phyloP scores from a whole-genome alignment of 2,888 invertebrate species.

The Eucera pruinosa region DNA sequence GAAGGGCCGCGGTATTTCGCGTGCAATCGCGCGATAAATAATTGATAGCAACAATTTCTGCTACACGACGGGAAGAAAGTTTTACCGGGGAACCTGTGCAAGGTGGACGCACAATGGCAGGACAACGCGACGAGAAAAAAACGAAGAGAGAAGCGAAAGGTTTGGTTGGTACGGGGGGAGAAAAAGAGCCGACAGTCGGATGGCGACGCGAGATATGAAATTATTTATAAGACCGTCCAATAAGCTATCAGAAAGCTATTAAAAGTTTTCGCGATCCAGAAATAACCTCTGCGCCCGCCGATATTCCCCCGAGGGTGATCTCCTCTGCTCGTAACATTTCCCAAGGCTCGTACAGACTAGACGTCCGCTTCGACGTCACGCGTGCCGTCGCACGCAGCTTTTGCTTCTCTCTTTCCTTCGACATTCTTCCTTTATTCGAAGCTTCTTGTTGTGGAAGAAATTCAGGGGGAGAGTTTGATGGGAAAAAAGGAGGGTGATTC shows the following conservation, averaged over 20 bases:
- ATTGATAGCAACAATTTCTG: conserved; percentile 49
- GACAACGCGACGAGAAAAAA: background rate
- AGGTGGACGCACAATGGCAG: too few relatives aligned
- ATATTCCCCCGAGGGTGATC: conserved; percentile 71
- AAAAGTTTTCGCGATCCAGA: conserved; percentile 77
- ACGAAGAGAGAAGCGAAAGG: background rate
- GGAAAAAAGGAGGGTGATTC: background rate
- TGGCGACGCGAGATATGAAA: conserved; percentile 65
- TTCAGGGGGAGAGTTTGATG: too few relatives aligned
- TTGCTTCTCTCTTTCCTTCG: conserved; percentile 5
- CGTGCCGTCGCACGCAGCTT: background rate
- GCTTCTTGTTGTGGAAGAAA: too few relatives aligned
- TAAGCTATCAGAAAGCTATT: conserved; percentile 78
- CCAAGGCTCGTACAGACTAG: too few relatives aligned
- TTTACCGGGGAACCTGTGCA: conserved; percentile 6
- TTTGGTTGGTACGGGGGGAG: background rate
- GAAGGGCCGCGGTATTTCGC: background rate
- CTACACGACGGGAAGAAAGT: conserved; percentile 31
- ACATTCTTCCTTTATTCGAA: conserved; percentile 24
- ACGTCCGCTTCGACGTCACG: conserved; percentile 20
- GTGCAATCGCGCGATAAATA: conserved; percentile 29
- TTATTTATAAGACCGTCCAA: conserved; percentile 76
- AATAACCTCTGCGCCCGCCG: conserved; percentile 71
- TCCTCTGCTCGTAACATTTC: conserved; percentile 58
- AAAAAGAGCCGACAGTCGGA: conserved; percentile 32